Evolutionary conservation across 2,113 vertebrate genomes (phyloP), one percentile per base, ranked within the genome.

Genomic region (Aegithalos caudatus): DNA sequence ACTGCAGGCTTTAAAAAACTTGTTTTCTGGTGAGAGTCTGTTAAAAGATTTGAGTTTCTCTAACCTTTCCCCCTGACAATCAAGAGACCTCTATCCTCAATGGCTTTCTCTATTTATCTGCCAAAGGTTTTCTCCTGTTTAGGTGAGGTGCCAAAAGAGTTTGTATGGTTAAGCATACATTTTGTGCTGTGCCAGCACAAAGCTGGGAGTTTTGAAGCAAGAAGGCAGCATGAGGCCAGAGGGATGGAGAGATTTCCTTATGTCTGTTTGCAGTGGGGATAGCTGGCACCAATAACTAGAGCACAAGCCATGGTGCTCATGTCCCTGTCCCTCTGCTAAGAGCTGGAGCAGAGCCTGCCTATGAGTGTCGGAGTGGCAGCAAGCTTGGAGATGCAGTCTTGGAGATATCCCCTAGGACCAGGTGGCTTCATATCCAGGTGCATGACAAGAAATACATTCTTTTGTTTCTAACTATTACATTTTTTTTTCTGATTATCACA

Each of bases 281-380:
- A 73, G 21, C 31, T 0, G 0, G 42, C 57, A 82, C 27, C 61
- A 27, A 2, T 2, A 40, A 4, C 6, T 27, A 12, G 47, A 47
- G 53, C 27, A n/a, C 17, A 57, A 21, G n/a, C 17, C 57, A 9
- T 17, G 27, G 40, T 61, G 37, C 28, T 71, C 8, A 10, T 1
- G 6, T 33, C 64, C 74, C 25, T 1, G 2, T n/a, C 7, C 23
- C 62, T 69, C 28, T 58, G 51, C 62, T 64, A 22, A 19, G 79
- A 65, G 79, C 19, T 65, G 40, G 31, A 86, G 67, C 74, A 73
- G 45, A 73, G 27, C n/a, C 56, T 58, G 54, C 25, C 65, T 56
- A 35, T 21, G 20, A 65, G 44, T 22, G 60, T 14, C 3, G 3
- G 38, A 58, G 35, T 17, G 50, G 33, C 44, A 22, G 19, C 4